Evolutionary conservation across 2,888 invertebrate species (phyloP).

Genomic region (Tetrapedia diversipes): DNA sequence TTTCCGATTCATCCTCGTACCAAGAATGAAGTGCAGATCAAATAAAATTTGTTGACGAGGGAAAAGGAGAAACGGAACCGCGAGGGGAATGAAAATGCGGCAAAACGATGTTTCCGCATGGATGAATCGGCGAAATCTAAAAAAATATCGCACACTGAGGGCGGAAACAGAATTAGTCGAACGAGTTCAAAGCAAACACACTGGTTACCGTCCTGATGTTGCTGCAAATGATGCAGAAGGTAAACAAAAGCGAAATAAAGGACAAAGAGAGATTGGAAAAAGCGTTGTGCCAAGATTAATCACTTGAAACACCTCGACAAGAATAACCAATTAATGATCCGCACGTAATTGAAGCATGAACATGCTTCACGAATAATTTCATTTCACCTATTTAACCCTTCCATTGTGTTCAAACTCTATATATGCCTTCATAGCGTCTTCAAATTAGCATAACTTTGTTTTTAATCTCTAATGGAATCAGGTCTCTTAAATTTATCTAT

Average conservation of each 20-base stretch:
- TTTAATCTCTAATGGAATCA: too few relatives aligned
- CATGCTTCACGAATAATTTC: neutral
- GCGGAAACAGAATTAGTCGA: constrained; percentile 21
- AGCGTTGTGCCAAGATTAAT: constrained; percentile 1
- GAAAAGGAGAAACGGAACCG: neutral
- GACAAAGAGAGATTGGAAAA: neutral
- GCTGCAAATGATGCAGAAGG: neutral
- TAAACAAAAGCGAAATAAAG: neutral
- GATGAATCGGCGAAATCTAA: constrained; percentile 18
- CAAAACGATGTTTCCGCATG: constrained; percentile 6
- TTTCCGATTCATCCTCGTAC: too few relatives aligned
- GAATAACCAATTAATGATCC: constrained; percentile 13
- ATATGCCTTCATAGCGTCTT: too few relatives aligned
- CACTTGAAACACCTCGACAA: neutral
- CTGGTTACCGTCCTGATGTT: neutral
- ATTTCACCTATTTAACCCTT: too few relatives aligned
- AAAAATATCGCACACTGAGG: neutral
- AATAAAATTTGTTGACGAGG: constrained; percentile 26
- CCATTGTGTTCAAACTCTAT: too few relatives aligned
- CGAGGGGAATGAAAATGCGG: constrained; percentile 11
- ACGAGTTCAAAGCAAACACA: constrained; percentile 18
- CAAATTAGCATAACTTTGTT: too few relatives aligned
- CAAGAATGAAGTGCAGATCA: constrained; percentile 19
- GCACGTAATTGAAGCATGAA: neutral
- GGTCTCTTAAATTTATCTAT: too few relatives aligned